Percentiles rank a stretch among this genome's conserved stretches.
Conservation (phyloP, 2,888 invertebrate genomes). For the Drosophila imparisetae region DNA sequence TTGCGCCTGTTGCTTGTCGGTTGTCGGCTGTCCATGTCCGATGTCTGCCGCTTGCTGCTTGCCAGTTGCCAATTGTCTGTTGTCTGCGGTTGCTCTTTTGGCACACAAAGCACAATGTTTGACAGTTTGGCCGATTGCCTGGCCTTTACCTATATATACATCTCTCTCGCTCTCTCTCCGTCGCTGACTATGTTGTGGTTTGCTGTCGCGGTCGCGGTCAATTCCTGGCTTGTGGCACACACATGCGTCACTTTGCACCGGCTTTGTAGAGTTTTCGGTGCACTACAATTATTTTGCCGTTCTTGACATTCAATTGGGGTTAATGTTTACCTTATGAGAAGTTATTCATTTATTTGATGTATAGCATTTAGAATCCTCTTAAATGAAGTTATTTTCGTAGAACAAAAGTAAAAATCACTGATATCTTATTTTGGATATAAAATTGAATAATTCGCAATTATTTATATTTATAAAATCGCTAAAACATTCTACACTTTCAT, state of each 20-base stretch:
- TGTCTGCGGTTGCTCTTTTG: constrained; percentile 70
- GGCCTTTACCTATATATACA: constrained; percentile 35
- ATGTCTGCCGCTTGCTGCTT: constrained; percentile 38
- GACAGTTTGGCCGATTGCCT: constrained; percentile 75
- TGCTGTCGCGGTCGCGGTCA: constrained; percentile 70
- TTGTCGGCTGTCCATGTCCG: constrained; percentile 52
- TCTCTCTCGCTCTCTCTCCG: constrained; percentile 13
- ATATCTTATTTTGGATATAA: not conserved
- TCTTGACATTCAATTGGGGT: not conserved
- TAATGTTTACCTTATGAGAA: not conserved
- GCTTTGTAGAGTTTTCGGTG: constrained; percentile 10
- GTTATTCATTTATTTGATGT: not conserved
- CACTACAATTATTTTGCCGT: constrained; percentile 17
- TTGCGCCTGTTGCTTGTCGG: constrained; percentile 68
- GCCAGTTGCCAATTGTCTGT: constrained; percentile 40
- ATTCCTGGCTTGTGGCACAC: constrained; percentile 71
- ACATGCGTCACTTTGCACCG: constrained; percentile 30
- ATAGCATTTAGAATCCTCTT: not conserved
- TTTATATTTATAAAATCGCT: not conserved
- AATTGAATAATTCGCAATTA: too few species aligned
- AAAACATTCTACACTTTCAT: not conserved
- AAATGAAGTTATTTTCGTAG: not conserved
- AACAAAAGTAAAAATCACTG: not conserved
- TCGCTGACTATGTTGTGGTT: constrained; percentile 24
- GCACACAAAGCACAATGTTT: constrained; percentile 76